A percentile compares a stretch with the other conserved stretches of the same genome.
Conservation (phyloP, 2,797 vertebrate species). For the Sebastes glaucus region DNA sequence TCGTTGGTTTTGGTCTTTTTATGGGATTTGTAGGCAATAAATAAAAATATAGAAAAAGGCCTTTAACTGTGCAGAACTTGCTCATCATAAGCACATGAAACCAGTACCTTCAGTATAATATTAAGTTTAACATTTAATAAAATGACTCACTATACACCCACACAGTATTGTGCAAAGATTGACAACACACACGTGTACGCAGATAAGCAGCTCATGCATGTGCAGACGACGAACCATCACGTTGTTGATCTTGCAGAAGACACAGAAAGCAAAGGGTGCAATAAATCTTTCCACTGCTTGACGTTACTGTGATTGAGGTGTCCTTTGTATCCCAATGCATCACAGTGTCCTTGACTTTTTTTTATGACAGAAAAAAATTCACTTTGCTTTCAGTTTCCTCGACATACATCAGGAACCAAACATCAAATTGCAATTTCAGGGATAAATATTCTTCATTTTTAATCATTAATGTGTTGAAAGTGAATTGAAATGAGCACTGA, state of each 20-base stretch:
- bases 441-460: background rate
- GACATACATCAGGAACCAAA: background rate
- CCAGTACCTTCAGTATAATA: background rate
- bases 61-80: background rate
- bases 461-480: background rate
- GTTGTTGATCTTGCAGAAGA: conserved; percentile 36
- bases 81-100: background rate
- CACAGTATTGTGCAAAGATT: background rate
- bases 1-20: background rate
- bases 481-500: background rate
- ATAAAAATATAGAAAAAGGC: background rate
- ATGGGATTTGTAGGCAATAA: background rate
- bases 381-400: conserved; percentile 13
- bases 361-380: conserved; percentile 23
- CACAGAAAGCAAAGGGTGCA: conserved; percentile 12
- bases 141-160: background rate
- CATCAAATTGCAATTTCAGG: background rate
- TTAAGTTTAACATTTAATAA: background rate
- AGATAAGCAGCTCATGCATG: background rate
- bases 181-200: background rate
- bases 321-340: conserved; percentile 20
- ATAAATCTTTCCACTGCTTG: conserved; percentile 40
- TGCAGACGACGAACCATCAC: background rate
- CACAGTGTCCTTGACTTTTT: conserved; percentile 32
- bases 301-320: conserved; percentile 30